Evolutionary conservation across 2,797 vertebrate species (phyloP), one percentile per base, ranked within the genome.

Genomic region (Gobio occitaniae): DNA sequence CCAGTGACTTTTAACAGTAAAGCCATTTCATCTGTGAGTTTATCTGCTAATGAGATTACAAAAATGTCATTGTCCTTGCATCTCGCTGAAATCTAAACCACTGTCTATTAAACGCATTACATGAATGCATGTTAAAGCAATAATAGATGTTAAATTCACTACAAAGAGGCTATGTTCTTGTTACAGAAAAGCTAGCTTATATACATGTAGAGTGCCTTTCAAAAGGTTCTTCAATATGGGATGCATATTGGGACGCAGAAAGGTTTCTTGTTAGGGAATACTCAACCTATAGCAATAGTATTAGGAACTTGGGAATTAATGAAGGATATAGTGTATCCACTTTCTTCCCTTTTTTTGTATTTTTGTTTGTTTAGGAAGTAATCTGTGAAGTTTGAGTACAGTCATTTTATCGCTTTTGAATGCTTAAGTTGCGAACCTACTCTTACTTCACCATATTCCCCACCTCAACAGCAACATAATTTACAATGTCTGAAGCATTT

Each of bases 1-100:
- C 56, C 74, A 87, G 36, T 81, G 83, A 85, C 71, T 78, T 85
- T 82, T 84, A 78, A 71, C 52, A 75, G 29, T 75, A 63, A 59
- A 19, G 36, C 41, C 16, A 3, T 47, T 82, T 71, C 75, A 85
- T 79, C 41, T 68, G 47, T 75, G 75, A 75, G 19, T 85, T 32
- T 6, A 56, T 78, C 66, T 85, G 47, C 16, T 87, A 87, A 87
- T 83, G 17, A 82, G 75, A 36, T 17, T 29, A 68, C 29, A 66
- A 13, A 82, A 65, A 72, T 70, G 72, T 78, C 38, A 52, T 56
- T 72, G 44, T 50, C 32, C 66, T 38, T 41, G 66, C 54, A 25
- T 87, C 25, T 47, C 44, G 1, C n/a, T 7, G 16, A 25, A 61
- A 21, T 56, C 41, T 32, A 41, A 21, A 78, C 36, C 13, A 52